These are phyloP conservation scores for Drosophila mayaguana DNA, from an alignment of 2,888 invertebrate species.

Conservation along the genomic window DNA sequence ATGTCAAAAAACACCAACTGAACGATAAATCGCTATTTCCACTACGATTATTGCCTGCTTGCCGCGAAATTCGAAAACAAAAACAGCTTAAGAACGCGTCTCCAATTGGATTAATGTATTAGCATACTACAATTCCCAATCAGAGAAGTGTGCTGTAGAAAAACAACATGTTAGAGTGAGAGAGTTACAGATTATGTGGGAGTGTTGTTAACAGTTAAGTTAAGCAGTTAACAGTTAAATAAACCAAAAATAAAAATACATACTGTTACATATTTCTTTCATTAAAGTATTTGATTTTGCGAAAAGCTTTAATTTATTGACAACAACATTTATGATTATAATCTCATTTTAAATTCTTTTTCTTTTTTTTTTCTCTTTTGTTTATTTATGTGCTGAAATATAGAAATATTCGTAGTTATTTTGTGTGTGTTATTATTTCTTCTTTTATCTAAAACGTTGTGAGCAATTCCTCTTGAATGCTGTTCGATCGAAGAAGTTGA, in stretches of 20 bases:
- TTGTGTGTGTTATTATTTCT: background rate
- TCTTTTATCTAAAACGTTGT: conserved; percentile 83
- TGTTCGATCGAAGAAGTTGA: conserved; percentile 90
- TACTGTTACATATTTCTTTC: background rate
- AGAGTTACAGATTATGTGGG: background rate
- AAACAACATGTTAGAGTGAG: background rate
- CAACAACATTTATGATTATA: conserved; percentile 16
- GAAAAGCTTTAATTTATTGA: conserved; percentile 14
- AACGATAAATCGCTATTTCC: conserved; percentile 1
- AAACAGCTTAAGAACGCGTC: background rate
- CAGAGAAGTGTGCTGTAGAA: no score
- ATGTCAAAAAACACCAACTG: background rate
- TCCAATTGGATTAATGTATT: no score
- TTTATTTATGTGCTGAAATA: conserved; percentile 9
- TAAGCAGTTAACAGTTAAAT: no score
- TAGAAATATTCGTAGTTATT: conserved; percentile 11
- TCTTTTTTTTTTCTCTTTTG: background rate
- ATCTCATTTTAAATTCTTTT: conserved; percentile 10
- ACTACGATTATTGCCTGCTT: background rate
- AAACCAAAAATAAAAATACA: background rate
- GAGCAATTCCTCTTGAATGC: conserved; percentile 93
- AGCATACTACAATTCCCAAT: background rate
- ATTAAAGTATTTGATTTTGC: conserved; percentile 4
- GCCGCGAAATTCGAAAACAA: background rate
- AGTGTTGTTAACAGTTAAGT: no score